Percentiles rank a stretch among this genome's conserved stretches.
Conservation (phyloP, 2,113 vertebrate genomes). For the Trematocara zebra region DNA sequence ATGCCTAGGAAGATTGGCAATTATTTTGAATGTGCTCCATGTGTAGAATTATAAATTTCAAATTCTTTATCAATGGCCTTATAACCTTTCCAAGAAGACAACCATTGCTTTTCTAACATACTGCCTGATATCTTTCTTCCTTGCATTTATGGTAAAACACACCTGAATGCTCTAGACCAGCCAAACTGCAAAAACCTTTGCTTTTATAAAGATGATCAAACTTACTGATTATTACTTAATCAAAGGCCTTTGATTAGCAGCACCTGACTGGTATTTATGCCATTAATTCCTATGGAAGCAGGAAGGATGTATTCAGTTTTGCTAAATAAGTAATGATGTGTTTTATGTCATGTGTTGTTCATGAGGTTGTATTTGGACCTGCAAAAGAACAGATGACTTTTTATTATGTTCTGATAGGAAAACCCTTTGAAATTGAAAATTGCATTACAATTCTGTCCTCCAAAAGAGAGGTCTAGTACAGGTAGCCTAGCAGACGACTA, state of each 20-base stretch:
- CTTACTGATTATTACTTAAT: background rate
- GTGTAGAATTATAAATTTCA: background rate
- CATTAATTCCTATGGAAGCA: background rate
- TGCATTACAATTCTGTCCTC: background rate
- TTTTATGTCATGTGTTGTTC: background rate
- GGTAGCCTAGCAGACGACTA: background rate
- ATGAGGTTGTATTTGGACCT: background rate
- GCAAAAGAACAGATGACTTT: background rate
- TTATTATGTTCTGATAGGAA: background rate
- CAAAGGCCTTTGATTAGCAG: background rate
- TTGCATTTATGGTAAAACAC: background rate
- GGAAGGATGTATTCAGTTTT: background rate
- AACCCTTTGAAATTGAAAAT: background rate
- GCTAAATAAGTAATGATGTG: background rate
- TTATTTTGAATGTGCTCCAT: background rate
- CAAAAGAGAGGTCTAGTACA: background rate
- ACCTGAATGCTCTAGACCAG: background rate
- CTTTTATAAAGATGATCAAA: background rate
- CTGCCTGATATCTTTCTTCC: background rate
- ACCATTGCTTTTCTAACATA: background rate
- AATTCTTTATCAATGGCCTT: background rate
- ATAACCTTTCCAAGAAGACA: background rate
- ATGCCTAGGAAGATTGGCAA: background rate
- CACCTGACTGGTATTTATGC: background rate
- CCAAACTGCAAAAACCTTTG: background rate